Percentiles rank a stretch among this genome's conserved stretches.
phyloP scores from a whole-genome alignment of 1,140 invertebrate species.

The Drosophila sturtevanti region DNA sequence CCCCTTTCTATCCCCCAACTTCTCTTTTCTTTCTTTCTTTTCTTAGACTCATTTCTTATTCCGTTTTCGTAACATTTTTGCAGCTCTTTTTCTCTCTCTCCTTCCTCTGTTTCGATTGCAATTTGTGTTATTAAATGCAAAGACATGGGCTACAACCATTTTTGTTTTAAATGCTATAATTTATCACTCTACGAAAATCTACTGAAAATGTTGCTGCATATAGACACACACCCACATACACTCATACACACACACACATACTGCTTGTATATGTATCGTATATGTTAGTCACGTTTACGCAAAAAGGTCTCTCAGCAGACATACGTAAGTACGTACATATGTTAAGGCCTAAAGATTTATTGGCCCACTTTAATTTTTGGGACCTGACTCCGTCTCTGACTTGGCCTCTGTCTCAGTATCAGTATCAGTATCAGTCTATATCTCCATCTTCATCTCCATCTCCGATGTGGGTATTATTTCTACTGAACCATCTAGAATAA shows the following conservation, averaged over 20 bases:
- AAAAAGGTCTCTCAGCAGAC: constrained; percentile 32
- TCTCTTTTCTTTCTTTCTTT: not conserved
- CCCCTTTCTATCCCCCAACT: not conserved
- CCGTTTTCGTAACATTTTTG: constrained; percentile 44
- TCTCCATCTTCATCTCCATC: not conserved
- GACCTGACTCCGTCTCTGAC: not conserved
- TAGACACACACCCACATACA: not conserved
- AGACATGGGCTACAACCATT: constrained; percentile 35
- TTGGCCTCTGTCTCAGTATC: not conserved
- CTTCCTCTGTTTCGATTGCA: constrained; percentile 65
- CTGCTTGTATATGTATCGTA: constrained; percentile 7
- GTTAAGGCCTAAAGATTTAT: constrained; percentile 54
- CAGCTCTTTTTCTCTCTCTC: constrained; percentile 13
- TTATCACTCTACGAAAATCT: constrained; percentile 41
- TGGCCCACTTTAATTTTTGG: constrained; percentile 32
- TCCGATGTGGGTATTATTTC: not conserved
- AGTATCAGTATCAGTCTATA: not conserved
- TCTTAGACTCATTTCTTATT: constrained; percentile 63
- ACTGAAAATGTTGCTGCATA: constrained; percentile 18
- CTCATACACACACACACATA: constrained; percentile 13
- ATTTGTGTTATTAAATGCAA: constrained; percentile 76
- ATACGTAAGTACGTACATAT: constrained; percentile 21
- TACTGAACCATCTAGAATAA: not conserved
- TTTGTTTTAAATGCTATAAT: constrained; percentile 51
- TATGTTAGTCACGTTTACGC: constrained; percentile 49